These are phyloP conservation scores for Tonatia bakeri DNA, from an alignment of 2,113 vertebrate species.

Conservation along the genomic window DNA sequence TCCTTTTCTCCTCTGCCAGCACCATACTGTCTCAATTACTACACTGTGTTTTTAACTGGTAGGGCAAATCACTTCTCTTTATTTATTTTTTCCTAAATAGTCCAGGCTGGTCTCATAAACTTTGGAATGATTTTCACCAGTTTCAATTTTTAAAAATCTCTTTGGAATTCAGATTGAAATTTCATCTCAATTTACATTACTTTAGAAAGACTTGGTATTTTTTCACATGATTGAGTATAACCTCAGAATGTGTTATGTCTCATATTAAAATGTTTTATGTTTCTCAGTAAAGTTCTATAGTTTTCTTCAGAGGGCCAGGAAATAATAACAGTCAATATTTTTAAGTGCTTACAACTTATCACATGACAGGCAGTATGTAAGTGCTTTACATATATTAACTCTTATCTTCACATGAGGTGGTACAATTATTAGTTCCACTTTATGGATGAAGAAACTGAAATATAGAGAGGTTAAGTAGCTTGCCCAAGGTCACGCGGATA, in stretches of 20 bases:
- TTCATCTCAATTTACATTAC: conserved; percentile 10
- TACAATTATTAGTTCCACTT: neutral
- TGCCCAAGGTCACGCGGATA: neutral
- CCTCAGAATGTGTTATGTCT: neutral
- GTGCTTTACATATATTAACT: neutral
- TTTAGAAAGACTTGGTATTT: neutral
- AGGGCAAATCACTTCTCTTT: neutral
- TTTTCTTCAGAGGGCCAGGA: neutral
- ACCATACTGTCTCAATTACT: neutral
- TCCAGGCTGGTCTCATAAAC: neutral
- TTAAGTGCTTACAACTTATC: neutral
- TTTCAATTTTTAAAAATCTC: conserved; percentile 10
- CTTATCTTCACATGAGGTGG: neutral
- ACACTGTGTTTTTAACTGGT: neutral
- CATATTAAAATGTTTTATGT: neutral
- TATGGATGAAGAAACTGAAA: neutral
- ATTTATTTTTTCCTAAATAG: neutral
- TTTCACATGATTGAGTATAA: neutral
- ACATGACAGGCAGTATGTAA: neutral
- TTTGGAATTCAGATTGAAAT: neutral
- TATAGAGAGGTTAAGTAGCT: neutral
- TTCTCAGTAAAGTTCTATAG: neutral
- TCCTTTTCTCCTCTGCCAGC: conserved; percentile 21
- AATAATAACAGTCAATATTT: neutral
- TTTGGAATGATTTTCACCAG: conserved; percentile 27